phyloP scores from a whole-genome alignment of 2,888 invertebrate genomes.

The Brassicogethes aeneus region DNA sequence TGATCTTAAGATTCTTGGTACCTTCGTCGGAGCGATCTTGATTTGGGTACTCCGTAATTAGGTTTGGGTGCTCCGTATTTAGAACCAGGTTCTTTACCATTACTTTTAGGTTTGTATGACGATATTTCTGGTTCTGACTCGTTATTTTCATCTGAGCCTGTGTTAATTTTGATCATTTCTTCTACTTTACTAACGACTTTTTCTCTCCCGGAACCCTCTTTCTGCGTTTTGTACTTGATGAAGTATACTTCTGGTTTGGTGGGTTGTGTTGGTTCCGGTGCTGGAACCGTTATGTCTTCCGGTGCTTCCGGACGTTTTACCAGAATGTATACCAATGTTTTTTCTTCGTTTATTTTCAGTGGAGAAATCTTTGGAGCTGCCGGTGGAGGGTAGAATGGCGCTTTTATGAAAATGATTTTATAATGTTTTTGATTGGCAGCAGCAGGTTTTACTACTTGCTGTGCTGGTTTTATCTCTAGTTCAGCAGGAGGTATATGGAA shows the following conservation, averaged over 20 bases:
- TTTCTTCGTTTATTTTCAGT: slow-evolving; percentile 74
- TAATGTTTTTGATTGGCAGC: slow-evolving; percentile 76
- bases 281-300: slow-evolving; percentile 69
- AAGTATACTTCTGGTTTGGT: slow-evolving; percentile 88
- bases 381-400: slow-evolving; percentile 67
- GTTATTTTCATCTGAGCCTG: slow-evolving; percentile 42
- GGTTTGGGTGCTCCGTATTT: too few relatives aligned
- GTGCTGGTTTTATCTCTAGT: slow-evolving; percentile 58
- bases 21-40: too few relatives aligned
- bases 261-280: slow-evolving; percentile 70
- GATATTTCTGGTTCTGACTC: slow-evolving; percentile 19
- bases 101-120: too few relatives aligned
- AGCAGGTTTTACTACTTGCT: slow-evolving; percentile 52
- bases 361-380: slow-evolving; percentile 68
- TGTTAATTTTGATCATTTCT: slow-evolving; percentile 29
- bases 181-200: slow-evolving; percentile 28
- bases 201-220: slow-evolving; percentile 30
- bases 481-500: slow-evolving; percentile 83
- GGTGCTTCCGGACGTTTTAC: slow-evolving; percentile 56
- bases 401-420: slow-evolving; percentile 88
- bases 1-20: too few relatives aligned
- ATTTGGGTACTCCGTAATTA: too few relatives aligned
- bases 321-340: slow-evolving; percentile 78
- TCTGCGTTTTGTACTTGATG: slow-evolving; percentile 74
- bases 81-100: too few relatives aligned